A percentile compares a stretch with the other conserved stretches of the same genome.
phyloP scores from a whole-genome alignment of 2,113 vertebrate species.

The Origma solitaria region DNA sequence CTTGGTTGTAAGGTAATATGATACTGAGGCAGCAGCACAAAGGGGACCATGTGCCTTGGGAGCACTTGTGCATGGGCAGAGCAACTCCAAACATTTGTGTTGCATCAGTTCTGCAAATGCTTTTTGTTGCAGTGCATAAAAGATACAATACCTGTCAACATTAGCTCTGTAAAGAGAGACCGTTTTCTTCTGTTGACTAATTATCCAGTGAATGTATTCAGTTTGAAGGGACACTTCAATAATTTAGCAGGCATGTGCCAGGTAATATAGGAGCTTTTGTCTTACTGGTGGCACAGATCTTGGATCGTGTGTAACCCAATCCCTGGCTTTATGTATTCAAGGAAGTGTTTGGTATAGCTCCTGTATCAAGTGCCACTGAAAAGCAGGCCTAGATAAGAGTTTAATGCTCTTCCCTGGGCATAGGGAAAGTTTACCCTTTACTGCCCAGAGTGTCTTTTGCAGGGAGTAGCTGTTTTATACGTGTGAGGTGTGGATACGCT shows the following conservation, averaged over 20 bases:
- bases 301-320: constrained; percentile 1
- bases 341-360: constrained; percentile 56
- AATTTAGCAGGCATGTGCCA: constrained; percentile 61
- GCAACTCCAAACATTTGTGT: constrained; percentile 23
- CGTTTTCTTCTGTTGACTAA: constrained; percentile 52
- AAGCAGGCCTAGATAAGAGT: constrained; percentile 45
- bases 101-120: constrained; percentile 28
- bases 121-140: constrained; percentile 4
- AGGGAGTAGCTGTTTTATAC: not conserved
- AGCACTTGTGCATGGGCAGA: not conserved
- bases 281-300: constrained; percentile 7
- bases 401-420: not conserved
- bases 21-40: not conserved
- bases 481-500: not conserved
- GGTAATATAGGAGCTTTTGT: constrained; percentile 63
- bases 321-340: constrained; percentile 46
- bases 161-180: constrained; percentile 32
- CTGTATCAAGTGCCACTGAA: constrained; percentile 51
- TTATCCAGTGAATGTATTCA: constrained; percentile 35
- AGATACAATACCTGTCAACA: not conserved
- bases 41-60: not conserved
- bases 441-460: not conserved
- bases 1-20: not conserved
- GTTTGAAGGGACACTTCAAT: constrained; percentile 43
- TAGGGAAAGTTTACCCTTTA: constrained; percentile 6